Evolutionary conservation across 1,140 invertebrate genomes (phyloP).

Genomic region (Gonioctena quinquepunctata): DNA sequence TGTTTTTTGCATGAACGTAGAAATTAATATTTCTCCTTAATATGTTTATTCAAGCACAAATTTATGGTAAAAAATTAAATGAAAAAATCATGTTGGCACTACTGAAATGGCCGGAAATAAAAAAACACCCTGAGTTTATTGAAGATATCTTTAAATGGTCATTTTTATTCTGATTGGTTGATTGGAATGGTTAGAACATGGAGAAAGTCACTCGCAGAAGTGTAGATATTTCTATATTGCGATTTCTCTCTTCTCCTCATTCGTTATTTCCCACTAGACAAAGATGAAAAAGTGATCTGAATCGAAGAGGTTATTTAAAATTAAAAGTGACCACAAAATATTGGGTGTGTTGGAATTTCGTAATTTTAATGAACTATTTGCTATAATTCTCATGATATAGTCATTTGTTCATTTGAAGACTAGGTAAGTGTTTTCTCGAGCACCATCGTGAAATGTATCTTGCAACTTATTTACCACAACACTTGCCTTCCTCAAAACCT

Average conservation of each 20-base stretch:
- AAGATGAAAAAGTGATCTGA: background rate
- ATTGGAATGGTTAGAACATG: background rate
- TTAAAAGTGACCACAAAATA: background rate
- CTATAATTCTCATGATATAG: background rate
- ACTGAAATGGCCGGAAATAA: too few relatives aligned
- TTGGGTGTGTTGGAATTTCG: conserved; percentile 13
- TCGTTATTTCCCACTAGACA: background rate
- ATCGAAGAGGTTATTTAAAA: background rate
- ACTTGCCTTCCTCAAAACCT: too few relatives aligned
- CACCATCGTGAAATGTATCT: background rate
- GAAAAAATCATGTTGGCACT: too few relatives aligned
- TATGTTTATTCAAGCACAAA: too few relatives aligned
- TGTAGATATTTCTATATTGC: background rate
- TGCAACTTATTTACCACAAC: background rate
- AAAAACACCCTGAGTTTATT: too few relatives aligned
- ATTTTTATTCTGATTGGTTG: conserved; percentile 8
- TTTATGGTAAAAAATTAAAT: too few relatives aligned
- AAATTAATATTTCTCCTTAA: too few relatives aligned
- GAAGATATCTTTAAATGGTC: conserved; percentile 16
- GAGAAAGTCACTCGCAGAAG: background rate
- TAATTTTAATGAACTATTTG: background rate
- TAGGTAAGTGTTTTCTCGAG: background rate
- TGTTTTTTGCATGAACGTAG: too few relatives aligned
- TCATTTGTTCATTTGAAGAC: background rate
- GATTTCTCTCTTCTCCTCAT: background rate